Evolutionary conservation across 2,888 invertebrate genomes (phyloP).

Genomic region (Tachina fera): DNA sequence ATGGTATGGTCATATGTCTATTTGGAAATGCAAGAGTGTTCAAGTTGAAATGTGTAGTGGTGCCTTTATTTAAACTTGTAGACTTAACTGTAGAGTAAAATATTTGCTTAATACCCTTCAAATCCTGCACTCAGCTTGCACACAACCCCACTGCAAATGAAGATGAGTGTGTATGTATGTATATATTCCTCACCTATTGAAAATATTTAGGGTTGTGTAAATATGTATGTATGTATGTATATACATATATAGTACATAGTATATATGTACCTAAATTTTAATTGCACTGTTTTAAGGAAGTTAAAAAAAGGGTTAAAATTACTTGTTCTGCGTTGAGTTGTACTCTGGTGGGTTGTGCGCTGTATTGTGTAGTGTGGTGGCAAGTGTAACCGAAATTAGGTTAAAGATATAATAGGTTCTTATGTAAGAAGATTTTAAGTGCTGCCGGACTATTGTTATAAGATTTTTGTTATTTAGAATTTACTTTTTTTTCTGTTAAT

Average conservation of each 20-base stretch:
- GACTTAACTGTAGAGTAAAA: conserved; percentile 48
- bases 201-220: conserved; percentile 51
- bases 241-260: no score
- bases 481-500: conserved; percentile 1
- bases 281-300: conserved; percentile 68
- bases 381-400: conserved; percentile 65
- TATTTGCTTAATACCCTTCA: conserved; percentile 31
- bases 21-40: conserved; percentile 32
- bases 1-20: not conserved
- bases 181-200: conserved; percentile 42
- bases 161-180: conserved; percentile 11
- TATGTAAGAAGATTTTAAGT: conserved; percentile 47
- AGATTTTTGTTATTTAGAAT: not conserved
- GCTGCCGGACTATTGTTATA: conserved; percentile 58
- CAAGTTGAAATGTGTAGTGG: conserved; percentile 40
- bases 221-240: not conserved
- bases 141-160: not conserved
- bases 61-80: conserved; percentile 64
- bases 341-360: conserved; percentile 10
- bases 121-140: conserved; percentile 7
- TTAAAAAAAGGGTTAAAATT: conserved; percentile 64
- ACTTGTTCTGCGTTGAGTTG: conserved; percentile 39
- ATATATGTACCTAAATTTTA: conserved; percentile 56
- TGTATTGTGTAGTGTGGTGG: conserved; percentile 26
- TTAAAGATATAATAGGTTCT: conserved; percentile 63